Base-by-base conservation (phyloP, 2,113 vertebrate genomes). In the Perca fluviatilis region DNA sequence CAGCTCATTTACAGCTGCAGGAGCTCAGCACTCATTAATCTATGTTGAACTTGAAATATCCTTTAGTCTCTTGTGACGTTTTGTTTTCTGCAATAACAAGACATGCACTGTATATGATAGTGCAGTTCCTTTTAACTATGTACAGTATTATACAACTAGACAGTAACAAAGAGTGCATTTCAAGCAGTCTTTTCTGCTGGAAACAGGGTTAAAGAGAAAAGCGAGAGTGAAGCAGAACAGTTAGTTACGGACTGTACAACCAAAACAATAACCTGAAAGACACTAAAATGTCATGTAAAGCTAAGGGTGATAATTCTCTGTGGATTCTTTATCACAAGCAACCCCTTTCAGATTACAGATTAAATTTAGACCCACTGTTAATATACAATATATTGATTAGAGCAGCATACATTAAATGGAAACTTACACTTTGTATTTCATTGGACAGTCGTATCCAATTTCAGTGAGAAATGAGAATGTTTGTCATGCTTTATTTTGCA, bases 1-100 rank as follows among this genome's bases (percentile, higher is more conserved):
- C 63, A 80, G 82, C 84, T 90, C 70, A 57, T 78, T 82, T 74
- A 69, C 80, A 83, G 77, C 80, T 82, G 71, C 72, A 72, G 56
- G 46, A 84, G 61, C 40, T 19, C 19, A 74, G 16, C 75, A 47
- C 43, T 82, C 79, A 85, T 82, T 74, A 50, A 77, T 84, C 80
- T 79, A 66, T 56, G 64, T 49, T 73, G 61, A 68, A 66, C 63
- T 83, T 65, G 33, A 80, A 81, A 76, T 56, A 76, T 78, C 47
- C 27, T 79, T 86, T 69, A 69, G 56, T 54, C 57, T 50, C 62
- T 53, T 49, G 1, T n/a, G 12, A 65, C 19, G 16, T 71, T 78
- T 47, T 40, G 43, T 67, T 75, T 80, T 66, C 62, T 46, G 68
- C 40, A 70, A 27, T n/a, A 82, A 74, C n/a, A 67, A 27, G n/a